Evolutionary conservation across 2,888 invertebrate genomes (phyloP), one percentile per base, ranked within the genome.

Genomic region (Himalopsyche japonica): DNA sequence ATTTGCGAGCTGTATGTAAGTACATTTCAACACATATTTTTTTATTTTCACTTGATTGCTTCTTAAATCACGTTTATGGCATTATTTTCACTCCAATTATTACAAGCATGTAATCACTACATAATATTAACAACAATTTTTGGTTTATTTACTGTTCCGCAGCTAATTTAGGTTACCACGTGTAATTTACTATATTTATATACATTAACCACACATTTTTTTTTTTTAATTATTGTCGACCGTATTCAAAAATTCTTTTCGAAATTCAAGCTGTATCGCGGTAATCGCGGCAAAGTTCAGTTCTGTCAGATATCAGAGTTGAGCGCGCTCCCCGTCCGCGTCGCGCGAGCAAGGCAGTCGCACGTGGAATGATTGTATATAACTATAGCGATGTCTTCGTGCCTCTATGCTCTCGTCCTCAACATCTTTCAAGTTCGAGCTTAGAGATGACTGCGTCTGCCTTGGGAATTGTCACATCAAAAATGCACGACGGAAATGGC

Each of bases 281-380:
- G 43, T 3, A 77, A 43, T 76, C 76, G 76, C 37, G 76, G 43
- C 8, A 24, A 30, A 57, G 24, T n/a, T 57, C 20, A 20, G 20
- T 20, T 57, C 57, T 57, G 57, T 57, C 20, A 57, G 20, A 57
- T 57, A 24, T 57, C 20, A 57, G 20, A 57, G 20, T 20, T 57
- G 3, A 20, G 8, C n/a, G 20, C 4, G n/a, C 18, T n/a, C 82
- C 77, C 48, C 47, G 82, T 48, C 48, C 20, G 64, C 79, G 82
- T 79, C 37, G 18, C 8, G 43, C 78, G 57, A n/a, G 32, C 48
- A 15, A 24, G 49, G 27, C 82, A 64, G 82, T 37, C 82, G 82
- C 82, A 82, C 82, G 82, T 82, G 82, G 82, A 82, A 82, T 82
- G 82, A 76, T 24, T 20, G 64, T 20, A 57, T 20, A 15, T 20